These are phyloP conservation scores for Podarcis lilfordi DNA, from an alignment of 2,797 vertebrate genomes.

Conservation along the genomic window DNA sequence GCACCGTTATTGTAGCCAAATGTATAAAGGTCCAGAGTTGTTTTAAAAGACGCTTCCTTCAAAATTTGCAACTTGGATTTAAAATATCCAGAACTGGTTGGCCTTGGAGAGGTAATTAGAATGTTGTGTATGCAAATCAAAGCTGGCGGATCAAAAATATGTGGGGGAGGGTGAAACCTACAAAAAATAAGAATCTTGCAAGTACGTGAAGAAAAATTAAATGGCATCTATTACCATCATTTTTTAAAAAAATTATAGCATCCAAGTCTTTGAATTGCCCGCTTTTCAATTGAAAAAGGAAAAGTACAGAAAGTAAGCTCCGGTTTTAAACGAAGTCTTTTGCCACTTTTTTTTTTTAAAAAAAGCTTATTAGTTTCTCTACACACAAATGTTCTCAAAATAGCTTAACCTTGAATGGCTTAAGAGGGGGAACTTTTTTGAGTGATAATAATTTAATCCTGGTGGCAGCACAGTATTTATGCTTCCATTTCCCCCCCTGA, in stretches of 20 bases:
- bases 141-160: background rate
- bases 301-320: background rate
- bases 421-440: conserved; percentile 8
- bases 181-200: background rate
- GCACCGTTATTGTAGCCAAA: conserved; percentile 20
- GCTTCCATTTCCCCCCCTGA: background rate
- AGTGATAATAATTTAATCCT: conserved; percentile 51
- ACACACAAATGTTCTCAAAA: conserved; percentile 31
- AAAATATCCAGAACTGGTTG: conserved; percentile 13
- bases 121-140: background rate
- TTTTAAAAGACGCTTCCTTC: conserved; percentile 23
- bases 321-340: background rate
- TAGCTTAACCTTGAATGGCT: conserved; percentile 7
- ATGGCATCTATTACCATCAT: background rate
- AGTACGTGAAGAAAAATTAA: background rate
- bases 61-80: conserved; percentile 27
- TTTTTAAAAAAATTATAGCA: background rate
- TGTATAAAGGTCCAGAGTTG: background rate
- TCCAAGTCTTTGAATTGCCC: background rate
- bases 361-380: conserved; percentile 18
- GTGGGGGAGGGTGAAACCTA: background rate
- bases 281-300: background rate
- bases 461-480: conserved; percentile 26
- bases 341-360: background rate
- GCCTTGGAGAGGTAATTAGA: background rate